Percentiles rank a stretch among this genome's conserved stretches.
These are phyloP conservation scores for Agonopterix heracliana DNA, from an alignment of 2,888 invertebrate genomes.

Conservation along the genomic window DNA sequence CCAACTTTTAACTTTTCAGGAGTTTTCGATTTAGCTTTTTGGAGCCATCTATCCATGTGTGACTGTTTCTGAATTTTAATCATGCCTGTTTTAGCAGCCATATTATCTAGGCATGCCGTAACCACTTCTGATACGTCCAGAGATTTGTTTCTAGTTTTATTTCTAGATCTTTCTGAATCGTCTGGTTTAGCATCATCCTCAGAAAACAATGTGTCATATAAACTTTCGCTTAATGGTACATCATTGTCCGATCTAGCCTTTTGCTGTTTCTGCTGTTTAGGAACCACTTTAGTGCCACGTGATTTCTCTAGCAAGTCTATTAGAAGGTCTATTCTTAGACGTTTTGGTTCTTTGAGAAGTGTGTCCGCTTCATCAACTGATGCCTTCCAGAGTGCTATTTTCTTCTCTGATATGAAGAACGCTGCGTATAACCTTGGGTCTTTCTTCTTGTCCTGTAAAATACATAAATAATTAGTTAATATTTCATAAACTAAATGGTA, in stretches of 20 bases:
- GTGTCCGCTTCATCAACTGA: conserved; percentile 87
- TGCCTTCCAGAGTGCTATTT: conserved; percentile 79
- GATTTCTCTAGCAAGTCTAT: conserved; percentile 47
- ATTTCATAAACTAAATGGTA: too few relatives aligned
- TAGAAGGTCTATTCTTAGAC: conserved; percentile 75
- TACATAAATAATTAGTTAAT: conserved; percentile 10
- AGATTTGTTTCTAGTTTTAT: conserved; percentile 45
- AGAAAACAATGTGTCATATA: conserved; percentile 65
- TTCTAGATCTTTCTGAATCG: conserved; percentile 38
- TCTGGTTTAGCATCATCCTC: conserved; percentile 52
- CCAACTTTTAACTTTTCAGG: conserved; percentile 51
- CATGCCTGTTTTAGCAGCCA: conserved; percentile 70
- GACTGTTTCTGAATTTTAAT: conserved; percentile 66
- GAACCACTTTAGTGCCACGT: conserved; percentile 31
- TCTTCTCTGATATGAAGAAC: conserved; percentile 71
- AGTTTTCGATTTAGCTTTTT: conserved; percentile 70
- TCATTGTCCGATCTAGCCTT: conserved; percentile 60
- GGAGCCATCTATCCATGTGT: conserved; percentile 71
- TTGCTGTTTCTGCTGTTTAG: conserved; percentile 35
- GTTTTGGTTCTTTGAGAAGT: conserved; percentile 72
- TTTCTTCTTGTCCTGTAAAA: conserved; percentile 69
- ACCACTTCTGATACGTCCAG: conserved; percentile 66
- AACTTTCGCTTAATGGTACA: conserved; percentile 64
- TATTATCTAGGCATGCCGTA: conserved; percentile 66
- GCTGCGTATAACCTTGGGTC: conserved; percentile 70